Evolutionary conservation across 1,140 invertebrate species (phyloP).

Genomic region (Ladona fulva): DNA sequence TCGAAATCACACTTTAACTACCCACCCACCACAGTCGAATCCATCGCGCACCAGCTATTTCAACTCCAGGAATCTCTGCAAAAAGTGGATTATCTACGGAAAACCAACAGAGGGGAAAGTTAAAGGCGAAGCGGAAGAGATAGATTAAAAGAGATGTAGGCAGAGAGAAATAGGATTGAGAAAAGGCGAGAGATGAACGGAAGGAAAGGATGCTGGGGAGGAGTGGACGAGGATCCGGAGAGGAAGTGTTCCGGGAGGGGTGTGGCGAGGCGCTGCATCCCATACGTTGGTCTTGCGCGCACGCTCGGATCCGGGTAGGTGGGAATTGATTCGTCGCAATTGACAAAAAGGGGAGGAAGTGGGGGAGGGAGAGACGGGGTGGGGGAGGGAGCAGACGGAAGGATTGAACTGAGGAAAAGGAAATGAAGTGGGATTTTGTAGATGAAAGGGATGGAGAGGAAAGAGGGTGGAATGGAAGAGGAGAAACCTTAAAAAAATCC

Average conservation of each 20-base stretch:
- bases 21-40: no score
- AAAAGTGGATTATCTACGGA: no score
- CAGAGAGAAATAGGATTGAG: not conserved
- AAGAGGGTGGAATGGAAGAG: not conserved
- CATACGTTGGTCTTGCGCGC: not conserved
- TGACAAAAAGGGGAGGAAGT: not conserved
- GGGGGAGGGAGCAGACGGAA: not conserved
- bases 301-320: not conserved
- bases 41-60: no score
- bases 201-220: no score
- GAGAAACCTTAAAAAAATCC: no score
- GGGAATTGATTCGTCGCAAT: constrained; percentile 9
- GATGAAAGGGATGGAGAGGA: not conserved
- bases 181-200: not conserved
- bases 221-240: no score
- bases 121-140: no score
- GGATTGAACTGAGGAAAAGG: not conserved
- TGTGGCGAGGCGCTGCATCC: not conserved
- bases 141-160: no score
- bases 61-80: no score
- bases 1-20: no score
- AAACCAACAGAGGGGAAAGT: no score
- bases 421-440: not conserved
- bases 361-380: not conserved
- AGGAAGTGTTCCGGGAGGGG: not conserved